Base-by-base conservation (phyloP, 2,888 invertebrate genomes). In the Toxonevra muliebris region DNA sequence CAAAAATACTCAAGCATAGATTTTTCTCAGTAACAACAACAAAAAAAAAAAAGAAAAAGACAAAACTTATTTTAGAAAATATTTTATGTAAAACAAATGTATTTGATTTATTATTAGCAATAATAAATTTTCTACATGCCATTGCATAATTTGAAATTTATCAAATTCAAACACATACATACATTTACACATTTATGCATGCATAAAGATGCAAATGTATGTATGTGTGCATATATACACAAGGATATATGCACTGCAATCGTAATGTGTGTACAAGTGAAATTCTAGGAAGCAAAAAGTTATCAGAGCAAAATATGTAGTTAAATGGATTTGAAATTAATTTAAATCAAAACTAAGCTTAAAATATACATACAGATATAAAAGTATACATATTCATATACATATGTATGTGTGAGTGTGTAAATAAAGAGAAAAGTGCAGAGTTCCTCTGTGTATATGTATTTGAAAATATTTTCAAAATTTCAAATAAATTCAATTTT, bases 61-160 rank as follows among this genome's bases (percentile, higher is more conserved):
- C 30, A 30, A 30, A 48, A 48, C 13, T 15, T 48, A 48, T 48
- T 48, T 30, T 54, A 50, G 62, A 60, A 19, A 54, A 64, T 50
- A 19, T 48, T 43, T 57, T 68, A 66, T 69, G 45, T 59, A 66
- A 62, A 59, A 66, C 57, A 65, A 67, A 74, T 65, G 61, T 71
- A 65, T 73, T 73, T 75, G 74, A 75, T 75, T 75, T 75, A 75
- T 75, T 73, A 72, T 70, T 69, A 73, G 72, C 71, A 73, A 73
- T 75, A 73, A 75, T 73, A 73, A 75, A 73, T 73, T 65, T 71
- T 68, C 68, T 71, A 67, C 75, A 73, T 73, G 74, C 68, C 72
- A 72, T 69, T 65, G 73, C 75, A 73, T 73, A 75, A 73, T 71
- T 69, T 71, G 66, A 71, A 69, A 75, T 74, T 72, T 73, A 71